A percentile compares a stretch with the other conserved stretches of the same genome.
Conservation (phyloP, 2,888 invertebrate species). For the Cremastobaeus sp. region DNA sequence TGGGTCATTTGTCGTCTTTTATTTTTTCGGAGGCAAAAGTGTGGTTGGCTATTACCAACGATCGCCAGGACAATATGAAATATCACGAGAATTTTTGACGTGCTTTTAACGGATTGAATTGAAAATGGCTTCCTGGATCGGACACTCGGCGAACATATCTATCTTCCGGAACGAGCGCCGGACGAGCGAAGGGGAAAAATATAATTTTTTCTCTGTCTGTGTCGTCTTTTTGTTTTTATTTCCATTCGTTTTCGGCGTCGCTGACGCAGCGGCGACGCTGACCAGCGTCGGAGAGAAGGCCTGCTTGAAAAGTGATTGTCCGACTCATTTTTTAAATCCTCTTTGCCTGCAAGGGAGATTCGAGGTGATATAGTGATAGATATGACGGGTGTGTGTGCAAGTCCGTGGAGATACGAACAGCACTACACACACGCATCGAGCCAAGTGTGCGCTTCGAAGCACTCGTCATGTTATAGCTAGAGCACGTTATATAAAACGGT, state of each 20-base stretch:
- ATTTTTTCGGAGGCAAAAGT: slow-evolving; percentile 30
- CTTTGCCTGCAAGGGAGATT: slow-evolving; percentile 62
- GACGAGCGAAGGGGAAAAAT: slow-evolving; percentile 62
- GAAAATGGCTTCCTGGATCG: slow-evolving; percentile 74
- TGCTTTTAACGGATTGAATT: slow-evolving; percentile 77
- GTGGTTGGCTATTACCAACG: slow-evolving; percentile 43
- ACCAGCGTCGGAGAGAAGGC: slow-evolving; percentile 63
- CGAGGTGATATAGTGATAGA: slow-evolving; percentile 70
- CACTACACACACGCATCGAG: too few relatives aligned
- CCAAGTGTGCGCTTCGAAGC: slow-evolving; percentile 19
- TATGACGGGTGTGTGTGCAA: slow-evolving; percentile 52
- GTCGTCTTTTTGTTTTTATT: slow-evolving; percentile 56
- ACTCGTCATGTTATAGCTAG: slow-evolving; percentile 66
- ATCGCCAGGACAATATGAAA: slow-evolving; percentile 66
- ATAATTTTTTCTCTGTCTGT: slow-evolving; percentile 62
- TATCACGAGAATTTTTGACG: slow-evolving; percentile 77
- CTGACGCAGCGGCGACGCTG: slow-evolving; percentile 72
- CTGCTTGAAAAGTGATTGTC: slow-evolving; percentile 73
- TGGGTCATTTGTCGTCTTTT: slow-evolving; percentile 51
- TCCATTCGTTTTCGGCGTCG: slow-evolving; percentile 73
- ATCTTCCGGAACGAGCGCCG: slow-evolving; percentile 70
- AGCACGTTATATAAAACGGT: slow-evolving; percentile 71
- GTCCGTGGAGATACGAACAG: slow-evolving; percentile 61
- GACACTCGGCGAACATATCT: slow-evolving; percentile 73
- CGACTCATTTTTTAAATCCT: slow-evolving; percentile 70